Base-by-base conservation (phyloP, 2,888 invertebrate genomes). In the Congeria kusceri region DNA sequence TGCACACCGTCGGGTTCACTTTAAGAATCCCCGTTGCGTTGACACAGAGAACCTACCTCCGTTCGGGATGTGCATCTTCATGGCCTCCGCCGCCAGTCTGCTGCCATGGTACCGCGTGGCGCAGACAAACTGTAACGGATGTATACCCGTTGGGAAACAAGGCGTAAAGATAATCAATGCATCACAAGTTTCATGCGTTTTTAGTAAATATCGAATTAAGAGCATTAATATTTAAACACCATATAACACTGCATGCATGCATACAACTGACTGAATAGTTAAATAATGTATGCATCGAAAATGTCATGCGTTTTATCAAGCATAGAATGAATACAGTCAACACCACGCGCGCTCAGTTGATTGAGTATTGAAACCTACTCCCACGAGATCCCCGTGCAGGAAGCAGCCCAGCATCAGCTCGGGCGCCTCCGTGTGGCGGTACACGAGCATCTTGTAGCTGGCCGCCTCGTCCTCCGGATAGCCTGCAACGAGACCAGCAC, bases 1-100 rank as follows among this genome's bases (percentile, higher is more conserved):
- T 39, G 11, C 15, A 39, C 15, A 39, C 39, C 1, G 39, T 11
- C 15, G 39, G 11, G 3, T 3, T 39, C 39, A 39, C 9, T 15
- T 39, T 39, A 7, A 9, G 5, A 39, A 39, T 39, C 39, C 1
- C 15, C 39, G 15, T 13, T 39, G 39, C 3, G 13, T 5, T 32
- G 4, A 11, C 32, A 32, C 32, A 15, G 9, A 15, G 3, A 15
- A 39, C 73, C 63, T 72, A 86, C 86, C 84, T 63, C 86, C 86
- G 56, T 83, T 83, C n/a, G 86, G 86, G 56, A 85, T 84, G 62
- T 86, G 86, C 82, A 84, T 84, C 32, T 78, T 78, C 86, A 86
- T 86, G 13, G 84, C 76, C 28, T 85, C 86, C 49, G 85, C 66
- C 23, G 81, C 84, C 15, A 85, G 57, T 47, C 63, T 74, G 23